Evolutionary conservation across 2,113 vertebrate species (phyloP).

Genomic region (Pteruthius melanotis): DNA sequence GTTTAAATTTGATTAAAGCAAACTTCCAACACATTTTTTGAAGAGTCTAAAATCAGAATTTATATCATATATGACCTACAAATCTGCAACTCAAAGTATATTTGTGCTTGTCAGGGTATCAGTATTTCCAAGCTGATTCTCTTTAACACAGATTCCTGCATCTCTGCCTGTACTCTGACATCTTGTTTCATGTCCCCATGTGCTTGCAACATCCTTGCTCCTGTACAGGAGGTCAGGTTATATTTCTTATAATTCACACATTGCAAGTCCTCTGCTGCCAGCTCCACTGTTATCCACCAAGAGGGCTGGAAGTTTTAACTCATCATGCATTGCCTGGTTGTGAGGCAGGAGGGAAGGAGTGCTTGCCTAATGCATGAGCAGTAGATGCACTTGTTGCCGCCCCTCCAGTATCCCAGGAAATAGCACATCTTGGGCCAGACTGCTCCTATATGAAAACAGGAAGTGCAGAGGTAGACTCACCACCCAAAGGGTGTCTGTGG

Average conservation of each 20-base stretch:
- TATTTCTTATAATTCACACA: not conserved
- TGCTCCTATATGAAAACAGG: not conserved
- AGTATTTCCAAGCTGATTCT: not conserved
- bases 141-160: not conserved
- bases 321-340: accelerated
- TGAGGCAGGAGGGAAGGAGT: not conserved
- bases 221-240: not conserved
- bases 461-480: not conserved
- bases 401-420: not conserved
- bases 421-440: not conserved
- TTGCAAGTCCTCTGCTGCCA: not conserved
- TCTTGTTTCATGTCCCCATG: not conserved
- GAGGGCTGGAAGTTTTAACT: not conserved
- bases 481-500: not conserved
- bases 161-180: not conserved
- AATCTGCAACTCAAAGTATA: not conserved
- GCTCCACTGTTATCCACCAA: not conserved
- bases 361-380: not conserved
- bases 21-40: not conserved
- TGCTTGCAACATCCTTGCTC: not conserved
- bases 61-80: not conserved
- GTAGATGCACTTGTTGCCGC: not conserved
- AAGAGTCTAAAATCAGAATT: not conserved
- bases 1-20: not conserved
- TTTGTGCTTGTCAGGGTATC: not conserved